Evolutionary conservation across 2,113 vertebrate genomes (phyloP), one percentile per base, ranked within the genome.

Genomic region (Aptenodytes patagonicus): DNA sequence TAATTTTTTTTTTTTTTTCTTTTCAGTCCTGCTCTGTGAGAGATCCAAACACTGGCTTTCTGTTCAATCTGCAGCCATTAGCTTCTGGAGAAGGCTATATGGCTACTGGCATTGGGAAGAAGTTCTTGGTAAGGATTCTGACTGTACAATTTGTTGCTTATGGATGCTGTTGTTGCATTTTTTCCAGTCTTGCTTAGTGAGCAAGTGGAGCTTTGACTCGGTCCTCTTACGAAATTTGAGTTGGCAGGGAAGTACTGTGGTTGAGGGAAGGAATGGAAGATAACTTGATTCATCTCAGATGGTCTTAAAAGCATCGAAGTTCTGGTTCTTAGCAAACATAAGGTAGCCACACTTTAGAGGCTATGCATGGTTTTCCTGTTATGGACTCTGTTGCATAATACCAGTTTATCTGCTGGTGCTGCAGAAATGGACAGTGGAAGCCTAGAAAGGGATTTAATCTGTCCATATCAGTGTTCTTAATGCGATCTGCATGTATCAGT

Each of bases 31-130:
- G 99, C 76, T 85, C 99, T 15, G 96, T 99, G 64, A 97, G 95
- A 88, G 99, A 99, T 84, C 99, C 99, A 16, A 98, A 98, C 97
- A 99, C 98, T 12, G 98, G 98, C 29, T 99, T 99, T 95, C 96
- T 99, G 81, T 99, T 99, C 88, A 98, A 99, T 97, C 96, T 99
- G 61, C 98, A 96, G 46, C 98, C 98, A 1, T 94, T 99, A 55
- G 98, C 98, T 89, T 97, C 65, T 13, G 72, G 96, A 40, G 93
- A 92, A 0, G 98, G 98, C 69, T 99, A 99, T 61, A 62, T 64
- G 3, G 79, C 96, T 44, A 49, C 7, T 1, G 98, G 90, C 31
- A 98, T 98, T 42, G 98, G 98, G 19, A 99, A 98, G 88, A 97
- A 80, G 1, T 99, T 99, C 94, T 46, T 97, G 97, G 99, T 99